phyloP scores from a whole-genome alignment of 2,888 invertebrate species.

The Trachelus stipa region DNA sequence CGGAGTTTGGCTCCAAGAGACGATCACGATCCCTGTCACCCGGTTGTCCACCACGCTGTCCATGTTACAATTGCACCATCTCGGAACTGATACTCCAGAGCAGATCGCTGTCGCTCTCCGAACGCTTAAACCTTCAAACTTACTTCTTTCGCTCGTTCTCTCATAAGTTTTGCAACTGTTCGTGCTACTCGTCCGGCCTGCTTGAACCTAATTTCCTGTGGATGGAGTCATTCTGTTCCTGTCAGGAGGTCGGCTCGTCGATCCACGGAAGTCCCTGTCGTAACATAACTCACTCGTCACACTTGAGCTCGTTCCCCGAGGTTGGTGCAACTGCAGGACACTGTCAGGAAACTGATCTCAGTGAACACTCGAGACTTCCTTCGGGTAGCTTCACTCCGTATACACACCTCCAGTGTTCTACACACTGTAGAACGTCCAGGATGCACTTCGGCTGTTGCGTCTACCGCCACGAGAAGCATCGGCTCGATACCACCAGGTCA shows the following conservation, averaged over 20 bases:
- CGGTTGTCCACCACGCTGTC: constrained; percentile 36
- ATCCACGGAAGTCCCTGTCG: background rate
- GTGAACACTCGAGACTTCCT: background rate
- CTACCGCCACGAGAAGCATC: background rate
- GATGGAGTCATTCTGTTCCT: background rate
- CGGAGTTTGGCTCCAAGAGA: constrained; percentile 23
- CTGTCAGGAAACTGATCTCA: background rate
- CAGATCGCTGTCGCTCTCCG: constrained; percentile 49
- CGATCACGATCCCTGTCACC: constrained; percentile 53
- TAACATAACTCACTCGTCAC: background rate
- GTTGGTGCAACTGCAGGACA: background rate
- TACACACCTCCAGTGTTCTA: background rate
- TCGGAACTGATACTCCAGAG: constrained; percentile 55
- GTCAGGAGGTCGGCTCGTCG: background rate
- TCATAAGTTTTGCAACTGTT: constrained; percentile 54
- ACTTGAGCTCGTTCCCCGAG: background rate
- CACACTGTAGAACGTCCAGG: background rate
- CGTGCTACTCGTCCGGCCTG: constrained; percentile 42
- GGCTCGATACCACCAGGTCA: background rate
- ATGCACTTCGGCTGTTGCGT: background rate
- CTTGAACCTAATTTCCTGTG: background rate
- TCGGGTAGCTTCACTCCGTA: background rate
- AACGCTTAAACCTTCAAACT: constrained; percentile 51
- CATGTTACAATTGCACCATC: constrained; percentile 60
- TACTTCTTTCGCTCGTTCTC: constrained; percentile 55